Conservation (phyloP, 2,113 vertebrate species). For the Suncus etruscus region DNA sequence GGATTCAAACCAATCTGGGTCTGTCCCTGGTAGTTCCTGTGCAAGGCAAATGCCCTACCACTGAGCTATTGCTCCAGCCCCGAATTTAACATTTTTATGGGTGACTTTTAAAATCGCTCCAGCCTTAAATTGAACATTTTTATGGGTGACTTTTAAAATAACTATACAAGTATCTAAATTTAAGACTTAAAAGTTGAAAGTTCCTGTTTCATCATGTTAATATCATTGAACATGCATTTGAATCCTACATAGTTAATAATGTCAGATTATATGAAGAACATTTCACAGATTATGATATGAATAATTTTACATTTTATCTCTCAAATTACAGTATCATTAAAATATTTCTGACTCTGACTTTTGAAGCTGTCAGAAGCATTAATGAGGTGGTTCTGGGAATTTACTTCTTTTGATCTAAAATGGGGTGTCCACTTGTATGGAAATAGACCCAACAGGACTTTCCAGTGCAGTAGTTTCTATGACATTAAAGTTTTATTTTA, state of each 20-base stretch:
- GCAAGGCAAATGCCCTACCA: too few relatives aligned
- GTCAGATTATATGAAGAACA: neutral
- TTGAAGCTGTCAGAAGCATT: neutral
- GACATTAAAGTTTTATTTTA: neutral
- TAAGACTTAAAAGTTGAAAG: neutral
- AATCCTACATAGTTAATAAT: neutral
- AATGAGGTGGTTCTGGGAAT: neutral
- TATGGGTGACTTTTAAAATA: too few relatives aligned
- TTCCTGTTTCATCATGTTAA: neutral
- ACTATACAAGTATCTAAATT: too few relatives aligned
- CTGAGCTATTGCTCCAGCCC: too few relatives aligned
- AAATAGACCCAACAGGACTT: neutral
- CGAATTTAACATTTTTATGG: too few relatives aligned
- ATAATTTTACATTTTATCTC: neutral
- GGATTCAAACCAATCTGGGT: too few relatives aligned
- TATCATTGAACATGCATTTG: neutral
- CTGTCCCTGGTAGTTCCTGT: too few relatives aligned
- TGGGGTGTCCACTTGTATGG: neutral
- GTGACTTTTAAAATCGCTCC: too few relatives aligned
- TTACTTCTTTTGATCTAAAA: constrained; percentile 13
- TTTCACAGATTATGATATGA: constrained; percentile 7
- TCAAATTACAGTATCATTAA: neutral
- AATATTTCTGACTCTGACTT: constrained; percentile 10
- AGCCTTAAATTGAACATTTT: too few relatives aligned
- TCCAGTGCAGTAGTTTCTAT: neutral